Base-by-base conservation (phyloP, 2,113 vertebrate species). In the Alectura lathami region DNA sequence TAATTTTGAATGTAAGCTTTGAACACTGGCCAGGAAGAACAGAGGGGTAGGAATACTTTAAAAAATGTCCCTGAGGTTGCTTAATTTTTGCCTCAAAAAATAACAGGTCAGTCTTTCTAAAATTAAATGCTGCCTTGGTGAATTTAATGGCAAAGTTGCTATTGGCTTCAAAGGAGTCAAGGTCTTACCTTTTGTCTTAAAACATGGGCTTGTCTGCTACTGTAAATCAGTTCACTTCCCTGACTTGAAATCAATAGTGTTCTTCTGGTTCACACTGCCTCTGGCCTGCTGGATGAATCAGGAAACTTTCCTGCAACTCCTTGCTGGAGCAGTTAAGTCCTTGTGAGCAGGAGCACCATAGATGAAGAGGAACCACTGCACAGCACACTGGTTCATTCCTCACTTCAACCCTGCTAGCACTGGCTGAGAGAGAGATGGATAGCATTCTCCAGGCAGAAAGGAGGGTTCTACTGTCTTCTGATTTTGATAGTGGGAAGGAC, bases 351-450 rank as follows among this genome's bases (percentile, higher is more conserved):
- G 9, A 79, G 8, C 8, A 30, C 21, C 38, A 8, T 5, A 20
- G 23, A 20, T 47, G 21, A 26, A 38, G 29, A 81, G 47, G 36
- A 72, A 82, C 27, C 0, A 0, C 26, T 81, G 59, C 59, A 34
- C 0, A 3, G 32, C 22, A 32, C 4, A 50, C 2, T 10, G 21
- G 11, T 4, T 74, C 36, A 14, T 42, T 86, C 29, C 16, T 54
- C 2, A 1, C 8, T 38, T 40, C 18, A 59, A 5, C 22, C 29
- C 3, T 6, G 2, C 45, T 57, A 17, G 1, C 36, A 48, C 1
- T 2, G 27, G 34, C 24, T 17, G 73, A 23, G 27, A 9, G 11
- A 60, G 38, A 64, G 17, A 48, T 4, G 57, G 38, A 60, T 0
- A 22, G 5, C 4, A 54, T 47, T 83, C 90, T 76, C 18, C n/a